Base-by-base conservation (phyloP, 2,888 invertebrate genomes). In the Agelastica alni region DNA sequence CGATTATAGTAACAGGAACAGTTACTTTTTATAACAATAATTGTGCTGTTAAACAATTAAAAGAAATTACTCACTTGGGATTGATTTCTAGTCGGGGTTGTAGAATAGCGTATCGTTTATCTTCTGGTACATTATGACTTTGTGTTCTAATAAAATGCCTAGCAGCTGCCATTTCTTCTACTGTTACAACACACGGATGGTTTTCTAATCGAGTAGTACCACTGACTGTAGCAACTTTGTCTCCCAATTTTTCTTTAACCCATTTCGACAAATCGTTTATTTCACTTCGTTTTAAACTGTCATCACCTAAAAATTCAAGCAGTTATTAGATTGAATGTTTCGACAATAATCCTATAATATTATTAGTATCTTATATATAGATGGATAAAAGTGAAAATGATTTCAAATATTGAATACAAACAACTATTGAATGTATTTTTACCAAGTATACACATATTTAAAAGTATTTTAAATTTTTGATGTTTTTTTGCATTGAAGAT, bases 81-180 rank as follows among this genome's bases (percentile, higher is more conserved):
- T 98, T 98, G 46, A 98, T 87, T 79, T 98, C 97, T 39, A 98
- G 80, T 58, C 93, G 91, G 0, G 97, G 96, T 70, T 95, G 91
- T 47, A 97, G 78, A 53, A 96, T 76, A 1, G 90, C 88, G 71
- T 87, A 93, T 69, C 93, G 84, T 72, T 89, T 88, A 67, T 94
- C 93, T 67, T 96, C 93, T 0, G 87, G 85, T 49, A 93, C 75
- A 66, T 84, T 85, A 64, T 88, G 87, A 46, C 93, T 88, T 69
- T 95, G 93, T 0, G 95, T 94, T 48, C 92, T 84, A 48, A 97
- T 86, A 70, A 97, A 96, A 77, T 97, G 96, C 37, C 98, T 81
- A 0, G 97, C 96, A 1, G 95, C 91, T 0, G 93, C 96, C 95
- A 97, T 96, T 78, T 98, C 96, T 63, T 91, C 92, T 0, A 97